Percentiles rank a stretch among this genome's conserved stretches.
Evolutionary conservation across 37 sponge, comb jelly and placozoan species (phyloP).

Genomic region (Ianthella basta): DNA sequence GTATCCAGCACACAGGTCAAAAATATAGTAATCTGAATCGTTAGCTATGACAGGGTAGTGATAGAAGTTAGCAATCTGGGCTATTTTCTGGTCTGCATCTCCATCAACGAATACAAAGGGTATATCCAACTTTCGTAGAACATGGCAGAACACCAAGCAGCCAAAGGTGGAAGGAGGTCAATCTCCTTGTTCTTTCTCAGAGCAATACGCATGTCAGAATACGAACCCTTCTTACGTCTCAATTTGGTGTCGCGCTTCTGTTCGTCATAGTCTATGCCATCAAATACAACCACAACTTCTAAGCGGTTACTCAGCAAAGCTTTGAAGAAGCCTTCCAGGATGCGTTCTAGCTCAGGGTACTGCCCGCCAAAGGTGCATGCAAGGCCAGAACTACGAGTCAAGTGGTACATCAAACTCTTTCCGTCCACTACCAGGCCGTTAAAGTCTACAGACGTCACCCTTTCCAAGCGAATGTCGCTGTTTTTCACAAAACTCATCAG

Average conservation of each 20-base stretch:
- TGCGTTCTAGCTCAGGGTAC: slow-evolving; percentile 44
- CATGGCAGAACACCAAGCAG: slow-evolving; percentile 35
- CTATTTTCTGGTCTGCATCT: slow-evolving; percentile 75
- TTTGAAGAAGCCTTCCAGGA: slow-evolving; percentile 37
- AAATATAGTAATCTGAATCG: slow-evolving; percentile 87
- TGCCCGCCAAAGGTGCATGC: slow-evolving; percentile 72
- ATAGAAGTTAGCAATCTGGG: slow-evolving; percentile 51
- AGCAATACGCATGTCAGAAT: too few species aligned
- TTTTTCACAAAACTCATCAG: slow-evolving; percentile 43
- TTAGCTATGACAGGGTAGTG: slow-evolving; percentile 66
- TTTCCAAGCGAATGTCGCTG: slow-evolving; percentile 25
- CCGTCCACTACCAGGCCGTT: slow-evolving; percentile 65
- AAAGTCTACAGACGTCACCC: slow-evolving; percentile 24
- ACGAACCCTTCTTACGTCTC: slow-evolving; percentile 1
- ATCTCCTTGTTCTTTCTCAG: not conserved
- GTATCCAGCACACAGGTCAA: slow-evolving; percentile 60
- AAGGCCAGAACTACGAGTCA: not conserved
- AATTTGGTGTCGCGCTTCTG: slow-evolving; percentile 45
- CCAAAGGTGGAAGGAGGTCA: slow-evolving; percentile 34
- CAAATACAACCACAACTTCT: slow-evolving; percentile 65
- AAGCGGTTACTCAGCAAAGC: slow-evolving; percentile 38
- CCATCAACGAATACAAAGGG: slow-evolving; percentile 62
- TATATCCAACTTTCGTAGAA: slow-evolving; percentile 41
- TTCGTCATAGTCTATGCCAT: slow-evolving; percentile 68
- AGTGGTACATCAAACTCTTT: slow-evolving; percentile 45